Percentiles rank a stretch among this genome's conserved stretches.
These are phyloP conservation scores for Graphium colonna DNA, from an alignment of 2,888 invertebrate species.

Conservation along the genomic window DNA sequence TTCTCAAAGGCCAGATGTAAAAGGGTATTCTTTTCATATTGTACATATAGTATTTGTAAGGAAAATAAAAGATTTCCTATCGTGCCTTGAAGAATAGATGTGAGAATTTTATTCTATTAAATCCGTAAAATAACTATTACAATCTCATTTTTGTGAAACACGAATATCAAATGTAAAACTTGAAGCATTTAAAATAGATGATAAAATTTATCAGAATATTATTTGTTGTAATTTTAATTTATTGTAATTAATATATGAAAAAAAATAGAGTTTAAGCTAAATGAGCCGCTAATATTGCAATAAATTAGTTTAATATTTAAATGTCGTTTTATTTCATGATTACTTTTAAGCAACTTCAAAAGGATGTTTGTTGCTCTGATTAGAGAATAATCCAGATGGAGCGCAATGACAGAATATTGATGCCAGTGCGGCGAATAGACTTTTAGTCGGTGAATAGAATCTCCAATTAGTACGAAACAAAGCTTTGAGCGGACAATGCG, in stretches of 20 bases:
- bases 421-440: too few species aligned
- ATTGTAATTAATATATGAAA: constrained; percentile 21
- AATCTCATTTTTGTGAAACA: background rate
- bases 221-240: constrained; percentile 17
- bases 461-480: too few species aligned
- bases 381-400: too few species aligned
- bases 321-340: constrained; percentile 10
- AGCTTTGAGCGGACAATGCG: too few species aligned
- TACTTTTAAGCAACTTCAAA: too few species aligned
- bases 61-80: background rate
- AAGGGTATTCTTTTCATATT: background rate
- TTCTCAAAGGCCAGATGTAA: background rate
- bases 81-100: background rate
- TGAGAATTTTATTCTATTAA: background rate
- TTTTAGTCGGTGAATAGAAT: too few species aligned
- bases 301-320: constrained; percentile 29
- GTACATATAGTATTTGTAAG: background rate
- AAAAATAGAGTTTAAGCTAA: constrained; percentile 24
- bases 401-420: too few species aligned
- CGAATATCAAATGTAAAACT: background rate
- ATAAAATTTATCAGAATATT: background rate
- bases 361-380: too few species aligned
- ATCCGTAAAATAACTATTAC: background rate
- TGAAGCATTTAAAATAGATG: constrained; percentile 11
- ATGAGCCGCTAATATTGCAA: constrained; percentile 35